Evolutionary conservation across 2,797 vertebrate genomes (phyloP), one percentile per base, ranked within the genome.

Genomic region (Carcharodon carcharias): DNA sequence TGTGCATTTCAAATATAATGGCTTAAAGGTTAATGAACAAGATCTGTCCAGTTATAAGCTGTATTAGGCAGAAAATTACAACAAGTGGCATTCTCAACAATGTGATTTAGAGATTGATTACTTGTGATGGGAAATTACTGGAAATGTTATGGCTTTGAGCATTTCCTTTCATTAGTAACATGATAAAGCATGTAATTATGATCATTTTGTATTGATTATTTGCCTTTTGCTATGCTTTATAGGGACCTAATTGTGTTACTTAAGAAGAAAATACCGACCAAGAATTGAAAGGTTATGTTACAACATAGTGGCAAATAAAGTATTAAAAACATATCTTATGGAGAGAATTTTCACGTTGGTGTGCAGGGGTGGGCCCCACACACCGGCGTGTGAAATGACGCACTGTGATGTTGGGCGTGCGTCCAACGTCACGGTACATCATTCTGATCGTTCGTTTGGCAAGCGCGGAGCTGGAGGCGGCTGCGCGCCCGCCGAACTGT

Each of bases 121-220:
- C 61, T 45, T 93, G 88, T 91, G 56, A 95, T 73, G 54, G 40
- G 35, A 94, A 94, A 50, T 94, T n/a, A n/a, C 56, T 63, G 35
- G 21, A 63, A 40, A 73, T 71, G 28, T 80, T 77, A 35, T 96
- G 67, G 31, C 1, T 95, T 45, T 95, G 23, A 96, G 4, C 23
- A 96, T 96, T 56, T 77, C 18, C 28, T 71, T 54, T 16, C 67
- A 71, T 71, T 96, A 8, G 69, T 96, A 40, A 45, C 23, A 18
- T 92, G n/a, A 89, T 88, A 88, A 9, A 93, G n/a, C 16, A 4
- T 65, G 82, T 93, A 93, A 93, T 65, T 65, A 92, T 63, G 28
- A 23, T 65, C 1, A 16, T 92, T 63, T 56, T 54, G 93, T n/a
- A 31, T n/a, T 91, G 88, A 63, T 61, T 65, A 93, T 65, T 93